Percentiles rank a stretch among this genome's conserved stretches.
Conservation (phyloP, 2,888 invertebrate genomes). For the Nasonovia ribisnigri region DNA sequence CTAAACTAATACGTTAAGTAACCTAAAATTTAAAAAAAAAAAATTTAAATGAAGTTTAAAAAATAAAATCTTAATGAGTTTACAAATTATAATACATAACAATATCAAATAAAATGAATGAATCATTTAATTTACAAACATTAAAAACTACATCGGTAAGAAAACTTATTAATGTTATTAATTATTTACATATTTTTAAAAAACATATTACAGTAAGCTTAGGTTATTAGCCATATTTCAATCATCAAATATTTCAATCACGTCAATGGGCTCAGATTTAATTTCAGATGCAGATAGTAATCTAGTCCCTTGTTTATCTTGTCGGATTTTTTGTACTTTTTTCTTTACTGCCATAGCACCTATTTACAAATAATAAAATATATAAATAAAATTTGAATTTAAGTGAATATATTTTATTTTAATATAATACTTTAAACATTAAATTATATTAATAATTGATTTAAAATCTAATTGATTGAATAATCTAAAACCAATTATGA, state of each 20-base stretch:
- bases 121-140: constrained; percentile 1
- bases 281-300: constrained; percentile 30
- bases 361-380: constrained; percentile 4
- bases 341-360: constrained; percentile 55
- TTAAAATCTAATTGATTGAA: not conserved
- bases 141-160: not conserved
- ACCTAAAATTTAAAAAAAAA: not conserved
- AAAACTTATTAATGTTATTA: not conserved
- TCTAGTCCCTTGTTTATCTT: constrained; percentile 26
- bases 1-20: not conserved
- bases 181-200: constrained; percentile 2
- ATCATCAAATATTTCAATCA: constrained; percentile 58
- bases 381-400: not conserved
- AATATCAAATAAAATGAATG: not conserved
- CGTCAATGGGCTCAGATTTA: constrained; percentile 51
- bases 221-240: not conserved
- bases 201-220: not conserved
- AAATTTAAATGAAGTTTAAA: too few relatives aligned
- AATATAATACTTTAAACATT: not conserved
- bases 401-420: not conserved
- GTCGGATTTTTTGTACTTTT: constrained; percentile 26
- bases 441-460: not conserved
- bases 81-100: not conserved
- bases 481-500: not conserved
- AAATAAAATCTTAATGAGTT: not conserved